Evolutionary conservation across 2,888 invertebrate species (phyloP), one percentile per base, ranked within the genome.

Genomic region (Teleogryllus oceanicus): DNA sequence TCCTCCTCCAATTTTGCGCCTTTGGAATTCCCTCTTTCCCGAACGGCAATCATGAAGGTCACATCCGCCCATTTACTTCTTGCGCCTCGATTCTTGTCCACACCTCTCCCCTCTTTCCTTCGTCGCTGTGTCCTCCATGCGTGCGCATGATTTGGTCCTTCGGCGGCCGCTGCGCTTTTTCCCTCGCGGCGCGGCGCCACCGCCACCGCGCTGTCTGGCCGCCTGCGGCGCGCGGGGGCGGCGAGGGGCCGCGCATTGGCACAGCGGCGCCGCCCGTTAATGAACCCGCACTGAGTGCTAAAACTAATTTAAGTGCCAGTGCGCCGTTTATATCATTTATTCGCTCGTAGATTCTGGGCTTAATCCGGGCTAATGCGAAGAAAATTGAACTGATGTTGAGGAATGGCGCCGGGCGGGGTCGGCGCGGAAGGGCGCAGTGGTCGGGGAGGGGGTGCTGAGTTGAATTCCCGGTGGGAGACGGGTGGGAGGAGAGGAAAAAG

Each of bases 261-360:
- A n/a, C 62, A 62, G n/a, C 62, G 62, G 16, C 62, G 62, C 62
- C 16, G 62, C 3, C 62, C 13, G 62, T 62, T 62, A 62, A 62
- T 62, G 62, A 62, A 62, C 62, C 62, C 62, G n/a, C n/a, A 62
- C 62, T 13, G 62, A 18, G 16, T 62, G 62, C 62, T n/a, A 13
- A 62, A 62, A 62, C 62, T 62, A 62, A 62, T 62, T 62, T 62
- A 62, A 62, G 62, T 62, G 62, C 62, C 62, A 16, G 62, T n/a
- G 13, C 16, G 16, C 62, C 62, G 62, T 62, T 62, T 62, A 8
- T 62, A 62, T 62, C 62, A 62, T 62, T 62, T 62, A 62, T 62
- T 62, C n/a, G 62, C 62, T 62, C 62, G 62, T 62, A 62, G 37
- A 37, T 37, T 8, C 37, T 37, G 37, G 37, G 37, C 37, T 62